Base-by-base conservation (phyloP, 1,140 invertebrate genomes). In the Ptiloglossa arizonensis region DNA sequence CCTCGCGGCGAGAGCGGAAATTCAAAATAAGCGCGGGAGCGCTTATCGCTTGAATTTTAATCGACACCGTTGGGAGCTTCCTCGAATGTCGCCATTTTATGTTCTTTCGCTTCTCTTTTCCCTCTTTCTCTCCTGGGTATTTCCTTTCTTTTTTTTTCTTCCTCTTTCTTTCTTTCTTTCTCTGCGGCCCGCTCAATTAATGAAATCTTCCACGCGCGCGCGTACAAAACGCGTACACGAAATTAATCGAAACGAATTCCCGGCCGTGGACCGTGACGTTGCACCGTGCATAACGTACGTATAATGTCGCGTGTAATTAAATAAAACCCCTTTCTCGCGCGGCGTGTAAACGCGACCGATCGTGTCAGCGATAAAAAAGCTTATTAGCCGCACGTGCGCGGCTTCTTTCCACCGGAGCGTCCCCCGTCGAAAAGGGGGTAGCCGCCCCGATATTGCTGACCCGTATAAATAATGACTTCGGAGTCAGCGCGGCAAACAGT, bases 21-120 rank as follows among this genome's bases (percentile, higher is more conserved):
- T 85, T 82, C 77, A 84, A 88, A 89, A 89, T 89, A 87, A 85
- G 81, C 50, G 60, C 76, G 22, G 56, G 24, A 24, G 32, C 46
- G 50, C 41, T 66, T 81, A 80, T 79, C 64, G 74, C 46, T 56
- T 87, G 90, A 91, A 91, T 91, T 90, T 90, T 88, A 91, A 89
- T 89, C 86, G 86, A 32, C 35, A 41, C 29, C 38, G n/a, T n/a
- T n/a, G n/a, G 69, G 70, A 54, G 46, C 48, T 6, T 48, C 82
- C 27, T 84, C 56, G 29, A 68, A 38, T 22, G 11, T 15, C 32
- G 48, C 24, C 68, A n/a, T n/a, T 67, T 54, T 27, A 19, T 29
- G 17, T 9, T n/a, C 41, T 1, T 29, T n/a, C 38, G 22, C 3
- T 6, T 24, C 22, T 1, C 24, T 8, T 19, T 17, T 29, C 29